phyloP scores from a whole-genome alignment of 2,113 vertebrate species.

The Tragelaphus strepsiceros region DNA sequence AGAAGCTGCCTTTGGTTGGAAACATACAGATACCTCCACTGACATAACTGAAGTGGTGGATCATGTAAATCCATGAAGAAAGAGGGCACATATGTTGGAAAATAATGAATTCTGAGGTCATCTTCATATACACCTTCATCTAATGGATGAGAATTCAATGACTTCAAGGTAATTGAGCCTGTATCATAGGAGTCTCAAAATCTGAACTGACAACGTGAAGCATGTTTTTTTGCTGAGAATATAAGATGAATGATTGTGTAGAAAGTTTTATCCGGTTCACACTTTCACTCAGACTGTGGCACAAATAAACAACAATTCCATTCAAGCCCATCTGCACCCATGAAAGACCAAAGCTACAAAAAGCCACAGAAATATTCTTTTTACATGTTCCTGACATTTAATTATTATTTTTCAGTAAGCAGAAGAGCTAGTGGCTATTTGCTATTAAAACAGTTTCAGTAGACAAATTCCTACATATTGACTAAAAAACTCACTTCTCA shows the following conservation, averaged over 20 bases:
- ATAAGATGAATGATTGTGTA: neutral
- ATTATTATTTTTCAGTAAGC: neutral
- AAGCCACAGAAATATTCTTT: neutral
- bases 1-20: neutral
- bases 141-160: neutral
- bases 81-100: neutral
- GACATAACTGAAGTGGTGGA: neutral
- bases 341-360: neutral
- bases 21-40: neutral
- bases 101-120: conserved; percentile 9
- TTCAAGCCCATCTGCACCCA: neutral
- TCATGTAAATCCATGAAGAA: neutral
- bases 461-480: neutral
- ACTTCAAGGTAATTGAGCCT: neutral
- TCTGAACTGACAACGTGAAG: conserved; percentile 9
- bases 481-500: neutral
- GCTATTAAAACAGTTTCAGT: neutral
- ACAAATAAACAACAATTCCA: neutral
- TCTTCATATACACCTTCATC: neutral
- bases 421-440: neutral
- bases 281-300: neutral
- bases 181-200: neutral
- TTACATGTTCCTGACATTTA: neutral
- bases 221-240: neutral
- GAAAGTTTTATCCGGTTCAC: neutral